Evolutionary conservation across 2,113 vertebrate genomes (phyloP).

Genomic region (Hippoglossus stenolepis): DNA sequence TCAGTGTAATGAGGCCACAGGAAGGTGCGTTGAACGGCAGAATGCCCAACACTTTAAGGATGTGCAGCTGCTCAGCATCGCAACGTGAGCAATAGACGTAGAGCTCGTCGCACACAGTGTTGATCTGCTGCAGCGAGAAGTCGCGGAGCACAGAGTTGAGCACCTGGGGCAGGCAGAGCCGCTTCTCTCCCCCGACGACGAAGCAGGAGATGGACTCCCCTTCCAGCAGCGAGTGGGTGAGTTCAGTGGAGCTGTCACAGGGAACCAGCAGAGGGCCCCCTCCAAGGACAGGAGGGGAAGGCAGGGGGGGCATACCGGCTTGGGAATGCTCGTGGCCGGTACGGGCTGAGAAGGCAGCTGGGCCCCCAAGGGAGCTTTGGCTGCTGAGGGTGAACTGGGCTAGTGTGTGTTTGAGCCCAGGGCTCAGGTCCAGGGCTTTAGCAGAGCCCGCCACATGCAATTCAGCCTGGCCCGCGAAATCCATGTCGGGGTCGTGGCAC

Average conservation of each 20-base stretch:
- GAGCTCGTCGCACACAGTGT: constrained; percentile 95
- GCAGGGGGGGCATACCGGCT: constrained; percentile 87
- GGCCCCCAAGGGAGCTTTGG: constrained; percentile 96
- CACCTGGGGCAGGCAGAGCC: constrained; percentile 96
- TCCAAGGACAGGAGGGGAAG: constrained; percentile 91
- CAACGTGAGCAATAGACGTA: constrained; percentile 98
- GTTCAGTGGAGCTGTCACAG: constrained; percentile 95
- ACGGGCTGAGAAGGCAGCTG: constrained; percentile 95
- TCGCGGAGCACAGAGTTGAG: constrained; percentile 97
- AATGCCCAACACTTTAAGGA: constrained; percentile 97
- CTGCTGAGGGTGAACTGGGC: constrained; percentile 98
- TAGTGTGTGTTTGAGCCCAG: constrained; percentile 95
- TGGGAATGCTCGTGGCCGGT: constrained; percentile 90
- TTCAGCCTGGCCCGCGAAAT: constrained; percentile 77
- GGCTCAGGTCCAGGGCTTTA: constrained; percentile 93
- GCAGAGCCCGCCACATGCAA: constrained; percentile 75
- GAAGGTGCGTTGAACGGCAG: constrained; percentile 97
- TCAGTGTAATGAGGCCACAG: constrained; percentile 96
- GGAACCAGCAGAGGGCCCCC: constrained; percentile 94
- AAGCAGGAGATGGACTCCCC: constrained; percentile 98
- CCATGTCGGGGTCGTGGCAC: constrained; percentile 75
- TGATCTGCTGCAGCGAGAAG: constrained; percentile 98
- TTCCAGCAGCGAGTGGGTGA: constrained; percentile 94
- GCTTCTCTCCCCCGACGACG: constrained; percentile 96
- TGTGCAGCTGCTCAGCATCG: constrained; percentile 95